phyloP scores from a whole-genome alignment of 2,113 vertebrate genomes.

The Macrotis lagotis region DNA sequence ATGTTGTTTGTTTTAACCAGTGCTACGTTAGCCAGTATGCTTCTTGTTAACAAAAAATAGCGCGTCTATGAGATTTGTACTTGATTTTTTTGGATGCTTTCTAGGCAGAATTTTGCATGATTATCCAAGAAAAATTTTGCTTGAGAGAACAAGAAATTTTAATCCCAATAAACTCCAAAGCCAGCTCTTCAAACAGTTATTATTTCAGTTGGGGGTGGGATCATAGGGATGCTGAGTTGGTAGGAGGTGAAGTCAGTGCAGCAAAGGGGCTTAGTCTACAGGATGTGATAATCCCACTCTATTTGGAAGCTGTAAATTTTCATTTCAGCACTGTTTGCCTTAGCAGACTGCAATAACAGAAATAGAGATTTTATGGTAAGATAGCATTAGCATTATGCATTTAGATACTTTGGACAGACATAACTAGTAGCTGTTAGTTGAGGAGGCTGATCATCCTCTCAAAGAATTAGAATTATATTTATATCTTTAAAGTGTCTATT shows the following conservation, averaged over 20 bases:
- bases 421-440: constrained; percentile 19
- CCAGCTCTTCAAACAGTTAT: constrained; percentile 64
- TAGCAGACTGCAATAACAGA: constrained; percentile 67
- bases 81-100: constrained; percentile 52
- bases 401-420: constrained; percentile 47
- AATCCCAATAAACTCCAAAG: constrained; percentile 40
- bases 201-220: background rate
- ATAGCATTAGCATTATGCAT: constrained; percentile 27
- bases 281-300: constrained; percentile 70
- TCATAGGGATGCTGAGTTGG: background rate
- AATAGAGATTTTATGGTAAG: constrained; percentile 38
- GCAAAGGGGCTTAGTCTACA: constrained; percentile 63
- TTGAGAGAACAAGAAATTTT: background rate
- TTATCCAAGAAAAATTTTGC: constrained; percentile 36
- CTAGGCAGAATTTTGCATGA: constrained; percentile 4
- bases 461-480: constrained; percentile 22
- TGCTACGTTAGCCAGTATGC: background rate
- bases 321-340: constrained; percentile 75
- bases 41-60: constrained; percentile 27
- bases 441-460: background rate
- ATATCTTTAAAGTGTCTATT: constrained; percentile 11
- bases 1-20: background rate
- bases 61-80: constrained; percentile 31
- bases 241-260: constrained; percentile 53
- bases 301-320: constrained; percentile 77